Base-by-base conservation (phyloP, 2,113 vertebrate species). In the Nicator chloris region DNA sequence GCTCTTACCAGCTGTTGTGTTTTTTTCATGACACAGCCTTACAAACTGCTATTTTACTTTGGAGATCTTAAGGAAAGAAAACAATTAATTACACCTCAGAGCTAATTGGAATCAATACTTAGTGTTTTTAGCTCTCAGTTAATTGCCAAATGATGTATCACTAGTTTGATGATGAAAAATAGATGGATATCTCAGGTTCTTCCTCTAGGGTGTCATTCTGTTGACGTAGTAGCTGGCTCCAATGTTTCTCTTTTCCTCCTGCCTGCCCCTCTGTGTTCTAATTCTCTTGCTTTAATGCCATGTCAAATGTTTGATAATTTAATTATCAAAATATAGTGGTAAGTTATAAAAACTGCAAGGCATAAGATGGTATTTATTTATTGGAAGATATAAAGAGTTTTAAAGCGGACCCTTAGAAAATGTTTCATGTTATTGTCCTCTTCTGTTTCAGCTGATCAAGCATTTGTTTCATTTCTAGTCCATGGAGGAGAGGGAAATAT, bases 91-190 rank as follows among this genome's bases (percentile, higher is more conserved):
- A 95, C 87, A 94, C 68, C 86, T 94, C 68, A 87, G 76, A 97
- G 90, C 78, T 97, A 96, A 97, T 95, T 97, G 93, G 60, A 98
- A 98, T 98, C 96, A 86, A 97, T 98, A 96, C 49, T 93, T 95
- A 92, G 92, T 94, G 88, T 93, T 93, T 96, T 97, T 76, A 96
- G 56, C 49, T 86, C 87, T 97, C 54, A 69, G 96, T 96, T 97
- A 98, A 97, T 97, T 97, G 92, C n/a, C 39, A 97, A 97, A 97
- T 97, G 97, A 97, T 96, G 30, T 93, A 97, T 97, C 44, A 13
- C 90, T 77, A 14, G 40, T 42, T 19, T 76, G 90, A 93, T 96
- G 94, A 69, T 82, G 89, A 95, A 83, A 73, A 94, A 75, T 93
- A 96, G 96, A 97, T 96, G 83, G 90, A 16, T 92, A 95, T 82